A percentile compares a stretch with the other conserved stretches of the same genome.
These are phyloP conservation scores for Archaeoteleia sp. DNA, from an alignment of 2,888 invertebrate species.

Conservation along the genomic window DNA sequence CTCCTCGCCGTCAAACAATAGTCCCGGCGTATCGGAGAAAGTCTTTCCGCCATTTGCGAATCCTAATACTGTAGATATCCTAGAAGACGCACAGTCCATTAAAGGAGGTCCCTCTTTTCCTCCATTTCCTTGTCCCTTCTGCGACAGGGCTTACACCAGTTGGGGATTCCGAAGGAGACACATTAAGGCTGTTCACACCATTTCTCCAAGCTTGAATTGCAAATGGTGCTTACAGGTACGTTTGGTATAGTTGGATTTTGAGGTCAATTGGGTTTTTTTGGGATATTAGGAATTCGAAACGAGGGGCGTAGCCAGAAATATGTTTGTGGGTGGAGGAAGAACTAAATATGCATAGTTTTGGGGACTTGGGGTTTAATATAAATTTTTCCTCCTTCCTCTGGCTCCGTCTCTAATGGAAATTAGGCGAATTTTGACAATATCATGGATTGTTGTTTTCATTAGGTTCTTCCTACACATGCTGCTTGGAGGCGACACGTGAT, in stretches of 20 bases:
- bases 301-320: too few relatives aligned
- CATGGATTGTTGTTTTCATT: neutral
- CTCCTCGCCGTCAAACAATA: constrained; percentile 21
- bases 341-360: too few relatives aligned
- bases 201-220: constrained; percentile 76
- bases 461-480: constrained; percentile 77
- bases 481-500: constrained; percentile 80
- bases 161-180: constrained; percentile 81
- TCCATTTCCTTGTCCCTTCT: constrained; percentile 81
- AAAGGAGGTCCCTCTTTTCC: constrained; percentile 61
- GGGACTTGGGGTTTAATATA: too few relatives aligned
- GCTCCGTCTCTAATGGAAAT: too few relatives aligned
- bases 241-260: neutral
- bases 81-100: constrained; percentile 7
- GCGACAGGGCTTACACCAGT: constrained; percentile 79
- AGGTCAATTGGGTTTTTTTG: neutral
- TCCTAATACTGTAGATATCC: constrained; percentile 26
- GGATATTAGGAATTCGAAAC: too few relatives aligned
- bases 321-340: too few relatives aligned
- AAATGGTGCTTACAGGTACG: constrained; percentile 76
- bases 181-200: constrained; percentile 78
- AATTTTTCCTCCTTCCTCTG: too few relatives aligned
- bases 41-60: constrained; percentile 46
- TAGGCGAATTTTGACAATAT: too few relatives aligned
- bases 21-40: constrained; percentile 48